A percentile compares a stretch with the other conserved stretches of the same genome.
Conservation (phyloP, 2,113 vertebrate genomes). For the Microtus montanus region DNA sequence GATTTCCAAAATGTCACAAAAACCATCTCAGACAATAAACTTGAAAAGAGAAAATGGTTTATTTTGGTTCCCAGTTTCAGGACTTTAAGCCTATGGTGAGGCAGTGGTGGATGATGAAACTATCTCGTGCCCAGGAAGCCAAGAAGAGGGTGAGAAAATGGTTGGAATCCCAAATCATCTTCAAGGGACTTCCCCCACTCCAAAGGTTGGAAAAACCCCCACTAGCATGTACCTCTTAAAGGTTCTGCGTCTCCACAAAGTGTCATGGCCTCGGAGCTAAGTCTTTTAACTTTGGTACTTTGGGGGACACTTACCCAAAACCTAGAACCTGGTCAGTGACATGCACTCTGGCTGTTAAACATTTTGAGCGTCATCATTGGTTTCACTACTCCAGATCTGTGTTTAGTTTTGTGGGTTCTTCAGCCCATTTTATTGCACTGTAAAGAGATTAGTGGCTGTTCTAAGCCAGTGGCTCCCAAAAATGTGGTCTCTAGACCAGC, state of each 20-base stretch:
- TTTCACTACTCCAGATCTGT: slow-evolving; percentile 27
- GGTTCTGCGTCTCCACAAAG: not conserved
- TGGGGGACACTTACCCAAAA: not conserved
- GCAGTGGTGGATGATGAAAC: not conserved
- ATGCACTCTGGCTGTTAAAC: not conserved
- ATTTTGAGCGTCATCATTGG: slow-evolving; percentile 12
- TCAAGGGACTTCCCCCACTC: not conserved
- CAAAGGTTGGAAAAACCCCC: not conserved
- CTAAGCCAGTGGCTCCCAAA: not conserved
- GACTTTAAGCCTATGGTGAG: not conserved
- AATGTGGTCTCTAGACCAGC: not conserved
- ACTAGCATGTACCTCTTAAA: not conserved
- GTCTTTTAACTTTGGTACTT: not conserved
- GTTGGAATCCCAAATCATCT: not conserved
- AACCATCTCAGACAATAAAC: not conserved
- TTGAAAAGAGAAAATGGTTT: not conserved
- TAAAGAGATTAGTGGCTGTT: slow-evolving; percentile 23
- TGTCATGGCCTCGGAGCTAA: not conserved
- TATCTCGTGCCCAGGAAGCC: not conserved
- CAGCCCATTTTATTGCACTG: not conserved
- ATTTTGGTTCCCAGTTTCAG: not conserved
- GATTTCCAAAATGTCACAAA: not conserved
- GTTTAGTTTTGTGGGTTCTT: slow-evolving; percentile 54
- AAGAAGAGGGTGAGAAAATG: not conserved
- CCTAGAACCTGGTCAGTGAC: not conserved